Evolutionary conservation across 2,888 invertebrate genomes (phyloP).

Genomic region (Ochropacha duplaris): DNA sequence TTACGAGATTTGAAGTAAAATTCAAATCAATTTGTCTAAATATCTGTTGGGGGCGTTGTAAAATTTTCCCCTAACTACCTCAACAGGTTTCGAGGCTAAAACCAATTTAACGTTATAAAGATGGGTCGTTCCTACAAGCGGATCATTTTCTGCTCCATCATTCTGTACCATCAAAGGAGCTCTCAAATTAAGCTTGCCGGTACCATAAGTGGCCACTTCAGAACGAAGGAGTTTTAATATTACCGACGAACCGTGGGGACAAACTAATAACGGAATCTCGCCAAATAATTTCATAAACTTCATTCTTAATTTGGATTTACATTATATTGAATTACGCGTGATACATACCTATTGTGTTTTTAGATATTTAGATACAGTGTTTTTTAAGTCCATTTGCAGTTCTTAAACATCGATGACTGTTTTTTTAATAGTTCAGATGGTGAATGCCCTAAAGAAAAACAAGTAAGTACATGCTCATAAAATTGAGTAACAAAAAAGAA

Average conservation of each 20-base stretch:
- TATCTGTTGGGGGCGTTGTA: conserved; percentile 8
- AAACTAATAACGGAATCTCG: conserved; percentile 11
- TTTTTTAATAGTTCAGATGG: not conserved
- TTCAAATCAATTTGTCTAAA: conserved; percentile 4
- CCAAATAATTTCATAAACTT: not conserved
- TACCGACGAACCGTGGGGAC: conserved; percentile 13
- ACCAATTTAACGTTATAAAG: conserved; percentile 50
- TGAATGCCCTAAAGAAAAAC: conserved; percentile 2
- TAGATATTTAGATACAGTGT: too few relatives aligned
- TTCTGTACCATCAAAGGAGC: conserved; percentile 49
- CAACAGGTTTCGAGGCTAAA: conserved; percentile 41
- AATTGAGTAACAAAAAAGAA: conserved; percentile 6
- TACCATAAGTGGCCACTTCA: conserved; percentile 45
- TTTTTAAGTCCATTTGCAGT: too few relatives aligned
- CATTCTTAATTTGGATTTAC: not conserved
- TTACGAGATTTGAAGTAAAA: conserved; percentile 5
- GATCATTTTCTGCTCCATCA: conserved; percentile 58
- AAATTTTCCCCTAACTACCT: conserved; percentile 25
- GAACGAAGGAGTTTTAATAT: conserved; percentile 35
- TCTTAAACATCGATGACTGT: too few relatives aligned
- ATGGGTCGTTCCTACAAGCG: conserved; percentile 40
- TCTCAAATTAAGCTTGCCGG: conserved; percentile 49
- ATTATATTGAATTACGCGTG: too few relatives aligned
- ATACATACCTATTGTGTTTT: too few relatives aligned
- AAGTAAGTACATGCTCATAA: not conserved